phyloP scores from a whole-genome alignment of 2,113 vertebrate genomes.

The Columbina picui region DNA sequence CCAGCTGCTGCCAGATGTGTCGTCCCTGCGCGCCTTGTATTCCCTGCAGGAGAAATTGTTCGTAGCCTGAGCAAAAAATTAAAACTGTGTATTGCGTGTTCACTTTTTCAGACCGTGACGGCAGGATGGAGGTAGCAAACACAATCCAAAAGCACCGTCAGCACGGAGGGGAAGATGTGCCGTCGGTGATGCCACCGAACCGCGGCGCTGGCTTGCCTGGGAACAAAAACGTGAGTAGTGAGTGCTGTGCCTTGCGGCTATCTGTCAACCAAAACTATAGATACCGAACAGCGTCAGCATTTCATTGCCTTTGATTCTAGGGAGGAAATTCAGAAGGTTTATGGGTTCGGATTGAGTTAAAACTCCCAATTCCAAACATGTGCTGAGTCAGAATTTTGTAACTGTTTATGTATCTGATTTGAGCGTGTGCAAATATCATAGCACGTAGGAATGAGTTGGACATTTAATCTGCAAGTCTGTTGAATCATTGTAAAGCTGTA shows the following conservation, averaged over 20 bases:
- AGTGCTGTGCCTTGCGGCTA: not conserved
- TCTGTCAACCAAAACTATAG: not conserved
- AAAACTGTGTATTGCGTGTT: not conserved
- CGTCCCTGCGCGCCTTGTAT: not conserved
- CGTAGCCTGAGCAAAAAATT: not conserved
- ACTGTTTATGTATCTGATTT: not conserved
- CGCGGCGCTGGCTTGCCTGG: not conserved
- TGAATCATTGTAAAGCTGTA: not conserved
- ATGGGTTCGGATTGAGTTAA: not conserved
- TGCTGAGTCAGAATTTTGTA: not conserved
- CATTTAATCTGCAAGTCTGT: not conserved
- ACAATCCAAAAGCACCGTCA: not conserved
- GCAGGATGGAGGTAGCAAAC: not conserved
- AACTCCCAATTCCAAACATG: not conserved
- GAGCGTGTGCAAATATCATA: not conserved
- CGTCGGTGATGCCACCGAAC: not conserved
- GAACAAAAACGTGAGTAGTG: not conserved
- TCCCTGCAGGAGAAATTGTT: not conserved
- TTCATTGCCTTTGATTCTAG: not conserved
- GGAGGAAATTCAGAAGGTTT: not conserved
- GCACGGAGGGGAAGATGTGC: not conserved
- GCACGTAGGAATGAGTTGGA: not conserved
- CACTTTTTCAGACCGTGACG: not conserved
- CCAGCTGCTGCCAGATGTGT: not conserved
- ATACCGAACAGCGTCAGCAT: not conserved